Evolutionary conservation across 2,113 vertebrate species (phyloP), one percentile per base, ranked within the genome.

Genomic region (Erinaceus europaeus): DNA sequence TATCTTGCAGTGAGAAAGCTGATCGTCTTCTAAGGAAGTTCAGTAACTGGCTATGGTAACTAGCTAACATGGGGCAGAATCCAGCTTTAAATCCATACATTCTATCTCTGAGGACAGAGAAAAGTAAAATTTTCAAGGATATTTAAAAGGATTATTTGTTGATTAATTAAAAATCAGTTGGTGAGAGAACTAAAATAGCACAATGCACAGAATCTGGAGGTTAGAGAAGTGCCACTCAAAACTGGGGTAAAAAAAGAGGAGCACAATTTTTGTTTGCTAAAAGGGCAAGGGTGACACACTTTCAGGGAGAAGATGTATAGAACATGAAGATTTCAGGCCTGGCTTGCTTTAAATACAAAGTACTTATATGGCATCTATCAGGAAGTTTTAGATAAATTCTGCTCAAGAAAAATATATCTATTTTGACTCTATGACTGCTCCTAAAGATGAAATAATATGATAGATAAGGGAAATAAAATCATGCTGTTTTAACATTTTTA

Each of bases 11-110:
- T 52, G 52, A 77, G 46, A 92, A 76, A 67, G 46, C 2, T 44
- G 55, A 86, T 50, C 40, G 5, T n/a, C 15, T 57, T 57, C 55
- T 57, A 38, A 48, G 77, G 50, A 86, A 79, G 48, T 68, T 38
- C 84, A 81, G 4, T 52, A 75, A 82, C 29, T 74, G 78, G 27
- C 42, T 82, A 71, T 84, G 20, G 34, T 69, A 91, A 91, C 86
- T 79, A 61, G n/a, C 7, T 62, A 65, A 87, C 18, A 65, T 44
- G 32, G 50, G 14, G 11, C 29, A 83, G 32, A 82, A 71, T 3
- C 23, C 10, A 21, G 38, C 13, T 62, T 88, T 25, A 80, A 88
- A 76, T 64, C 2, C 17, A 40, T 27, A 12, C 21, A 76, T 71
- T 84, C 46, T 86, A 36, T 14, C 17, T 86, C 57, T 55, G 17